These are phyloP conservation scores for Geotrypetes seraphini DNA, from an alignment of 2,797 vertebrate species.

Conservation along the genomic window DNA sequence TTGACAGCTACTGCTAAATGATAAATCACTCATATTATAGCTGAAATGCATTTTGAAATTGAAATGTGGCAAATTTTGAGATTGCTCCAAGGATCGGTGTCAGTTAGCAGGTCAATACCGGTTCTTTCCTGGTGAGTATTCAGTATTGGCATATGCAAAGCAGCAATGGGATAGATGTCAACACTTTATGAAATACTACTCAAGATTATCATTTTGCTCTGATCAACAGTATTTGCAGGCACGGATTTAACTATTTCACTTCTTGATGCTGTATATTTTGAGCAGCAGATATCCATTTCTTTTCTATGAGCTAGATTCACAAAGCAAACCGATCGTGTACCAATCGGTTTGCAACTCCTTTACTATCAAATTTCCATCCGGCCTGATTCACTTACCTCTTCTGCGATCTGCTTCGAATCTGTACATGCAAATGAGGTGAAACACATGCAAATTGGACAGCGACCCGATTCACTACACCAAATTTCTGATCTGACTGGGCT, in stretches of 20 bases:
- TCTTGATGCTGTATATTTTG: constrained; percentile 23
- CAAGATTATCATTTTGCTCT: constrained; percentile 27
- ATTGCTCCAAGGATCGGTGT: constrained; percentile 44
- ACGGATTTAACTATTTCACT: constrained; percentile 10
- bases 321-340: too few relatives aligned
- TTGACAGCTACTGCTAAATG: constrained; percentile 67
- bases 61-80: constrained; percentile 56
- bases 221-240: constrained; percentile 18
- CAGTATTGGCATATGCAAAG: constrained; percentile 37
- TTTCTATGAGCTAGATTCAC: too few relatives aligned
- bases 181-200: constrained; percentile 25
- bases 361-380: too few relatives aligned
- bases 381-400: too few relatives aligned
- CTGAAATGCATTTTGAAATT: constrained; percentile 61
- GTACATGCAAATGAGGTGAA: too few relatives aligned
- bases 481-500: too few relatives aligned
- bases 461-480: too few relatives aligned
- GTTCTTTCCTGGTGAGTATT: constrained; percentile 20
- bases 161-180: constrained; percentile 25
- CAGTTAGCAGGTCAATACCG: constrained; percentile 42
- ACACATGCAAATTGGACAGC: too few relatives aligned
- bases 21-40: constrained; percentile 70
- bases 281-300: constrained; percentile 18
- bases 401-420: too few relatives aligned
- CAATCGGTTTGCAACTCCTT: too few relatives aligned